These are phyloP conservation scores for Paracentrotus lividus DNA, from an alignment of 53 echinoderm and acorn worm genomes.

Conservation along the genomic window DNA sequence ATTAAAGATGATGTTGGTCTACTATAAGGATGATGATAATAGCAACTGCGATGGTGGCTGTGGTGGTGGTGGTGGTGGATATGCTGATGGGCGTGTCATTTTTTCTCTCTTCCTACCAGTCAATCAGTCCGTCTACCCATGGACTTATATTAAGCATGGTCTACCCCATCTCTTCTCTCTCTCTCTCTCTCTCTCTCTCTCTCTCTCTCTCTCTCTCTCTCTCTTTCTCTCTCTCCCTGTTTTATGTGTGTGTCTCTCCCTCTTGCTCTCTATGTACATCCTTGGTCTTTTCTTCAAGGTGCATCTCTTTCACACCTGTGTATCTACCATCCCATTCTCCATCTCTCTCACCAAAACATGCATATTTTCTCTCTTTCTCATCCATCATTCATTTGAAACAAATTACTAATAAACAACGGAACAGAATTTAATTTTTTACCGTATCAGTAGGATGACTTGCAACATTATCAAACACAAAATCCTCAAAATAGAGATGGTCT, in stretches of 20 bases:
- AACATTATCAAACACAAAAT: not conserved
- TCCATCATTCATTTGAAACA: no score
- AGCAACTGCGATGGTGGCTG: not conserved
- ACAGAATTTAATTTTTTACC: no score
- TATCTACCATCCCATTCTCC: no score
- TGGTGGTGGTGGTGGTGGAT: conserved; percentile 15
- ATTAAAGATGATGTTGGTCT: not conserved
- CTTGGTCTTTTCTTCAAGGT: not conserved
- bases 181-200: not conserved
- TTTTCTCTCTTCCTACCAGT: no score
- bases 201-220: not conserved
- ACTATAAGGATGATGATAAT: conserved; percentile 1
- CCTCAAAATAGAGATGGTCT: not conserved
- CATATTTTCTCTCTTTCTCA: no score
- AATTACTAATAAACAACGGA: no score
- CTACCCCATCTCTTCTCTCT: no score
- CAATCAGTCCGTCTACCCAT: no score
- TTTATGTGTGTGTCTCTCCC: not conserved
- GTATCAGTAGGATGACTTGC: not conserved
- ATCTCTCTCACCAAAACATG: not conserved
- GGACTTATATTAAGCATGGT: no score
- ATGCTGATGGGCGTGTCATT: not conserved
- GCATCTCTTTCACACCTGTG: not conserved
- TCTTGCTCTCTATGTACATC: not conserved
- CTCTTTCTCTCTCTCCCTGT: not conserved